Evolutionary conservation across 1,140 invertebrate species (phyloP), one percentile per base, ranked within the genome.

Genomic region (Drosophila paulistorum): DNA sequence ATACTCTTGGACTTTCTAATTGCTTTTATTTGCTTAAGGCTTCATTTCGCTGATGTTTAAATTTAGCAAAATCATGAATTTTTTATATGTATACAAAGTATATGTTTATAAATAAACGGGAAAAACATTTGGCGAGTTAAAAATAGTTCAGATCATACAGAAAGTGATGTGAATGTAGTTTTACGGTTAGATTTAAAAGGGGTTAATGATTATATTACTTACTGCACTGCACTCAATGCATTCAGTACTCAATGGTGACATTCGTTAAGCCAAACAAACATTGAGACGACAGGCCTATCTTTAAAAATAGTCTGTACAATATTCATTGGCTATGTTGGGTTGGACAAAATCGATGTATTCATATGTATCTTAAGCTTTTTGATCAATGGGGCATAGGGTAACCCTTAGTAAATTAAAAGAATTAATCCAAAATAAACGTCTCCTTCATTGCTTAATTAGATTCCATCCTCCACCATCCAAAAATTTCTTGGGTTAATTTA

Each of bases 1-100:
- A 55, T 51, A 33, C 20, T 71, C 58, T 73, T 71, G 62, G 63
- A 89, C 83, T 87, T 87, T 87, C 84, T 89, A 87, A 86, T 87
- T 73, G 81, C 63, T 77, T 83, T 74, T 72, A 79, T 70, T 66
- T 76, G 20, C 20, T 3, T 9, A 23, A 23, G 7, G 67, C 17
- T 57, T 51, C 62, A 71, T 69, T 74, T 71, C 55, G 65, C 23
- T 68, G 57, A 39, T 58, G 13, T 62, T n/a, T 60, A 23, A 37
- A 26, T 48, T 69, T 73, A 59, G 37, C 33, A 48, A 42, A 26
- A 23, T 33, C 39, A 48, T 48, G 13, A 20, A 0, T 17, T 13
- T 39, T 13, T 13, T 39, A 30, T 30, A 45, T 20, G 17, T 23
- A 23, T 23, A 51, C 45, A 51, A 51, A 6, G 6, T 30, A 30